Base-by-base conservation (phyloP, 2,797 vertebrate species). In the Tympanoctomys barrerae region DNA sequence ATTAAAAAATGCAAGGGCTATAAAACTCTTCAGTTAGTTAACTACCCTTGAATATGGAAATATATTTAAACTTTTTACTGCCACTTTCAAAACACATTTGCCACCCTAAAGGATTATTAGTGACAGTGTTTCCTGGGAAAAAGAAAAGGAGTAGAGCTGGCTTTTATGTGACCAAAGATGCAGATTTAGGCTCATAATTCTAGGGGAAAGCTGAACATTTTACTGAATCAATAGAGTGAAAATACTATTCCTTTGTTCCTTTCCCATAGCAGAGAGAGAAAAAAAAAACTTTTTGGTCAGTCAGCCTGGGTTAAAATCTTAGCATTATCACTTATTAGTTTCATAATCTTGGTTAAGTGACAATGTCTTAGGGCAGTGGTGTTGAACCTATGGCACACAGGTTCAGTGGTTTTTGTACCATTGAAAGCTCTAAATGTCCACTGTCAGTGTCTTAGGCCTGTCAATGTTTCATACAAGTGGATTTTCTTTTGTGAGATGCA, bases 31-130 rank as follows among this genome's bases (percentile, higher is more conserved):
- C 5, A 21, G 39, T 78, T 83, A 83, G 39, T 42, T 91, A 42
- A 82, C 87, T 62, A 68, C 64, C 77, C 49, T 54, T 83, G 81
- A 89, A 91, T 46, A 61, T 66, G n/a, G 46, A 54, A 89, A 80
- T n/a, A 79, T 19, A 70, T 9, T 36, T 70, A 66, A 68, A 66
- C 9, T 36, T 54, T 54, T 62, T 70, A 84, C 4, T 70, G 42
- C 28, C 22, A 78, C 42, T 81, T 88, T 81, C 42, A 83, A 73
- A 71, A 46, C 54, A 7, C 13, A 78, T 18, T 84, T 75, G 62
- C 18, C 2, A 26, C 10, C 5, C 14, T 31, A 33, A 52, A 93
- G 54, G 39, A 87, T 71, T 42, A 75, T 66, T 36, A 52, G n/a
- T 26, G 36, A 73, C 19, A 33, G 26, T 3, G 33, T 39, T 21